Percentiles rank a stretch among this genome's conserved stretches.
Conservation (phyloP, 2,797 vertebrate species). For the Rhynchonycteris naso region DNA sequence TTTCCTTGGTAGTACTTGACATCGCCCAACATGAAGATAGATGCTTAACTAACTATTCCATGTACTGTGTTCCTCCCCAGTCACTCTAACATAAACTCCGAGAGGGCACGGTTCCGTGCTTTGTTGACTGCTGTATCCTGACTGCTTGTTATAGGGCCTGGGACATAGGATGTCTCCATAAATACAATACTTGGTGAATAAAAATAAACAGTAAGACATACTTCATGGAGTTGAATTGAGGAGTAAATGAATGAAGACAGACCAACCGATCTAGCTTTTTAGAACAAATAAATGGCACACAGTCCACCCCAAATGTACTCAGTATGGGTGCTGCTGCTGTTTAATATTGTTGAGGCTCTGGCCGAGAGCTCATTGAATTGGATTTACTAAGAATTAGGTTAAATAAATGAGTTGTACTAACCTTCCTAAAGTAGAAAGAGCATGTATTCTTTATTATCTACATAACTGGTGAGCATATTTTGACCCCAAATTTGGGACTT, state of each 20-base stretch:
- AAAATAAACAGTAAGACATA: background rate
- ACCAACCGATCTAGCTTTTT: background rate
- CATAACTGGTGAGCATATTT: background rate
- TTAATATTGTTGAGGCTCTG: background rate
- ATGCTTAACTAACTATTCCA: too few relatives aligned
- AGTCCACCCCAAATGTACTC: background rate
- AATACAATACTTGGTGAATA: background rate
- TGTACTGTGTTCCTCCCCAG: background rate
- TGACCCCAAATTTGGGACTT: background rate
- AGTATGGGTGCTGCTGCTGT: background rate
- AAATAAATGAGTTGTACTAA: background rate
- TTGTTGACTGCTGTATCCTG: background rate
- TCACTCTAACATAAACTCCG: background rate
- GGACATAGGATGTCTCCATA: background rate
- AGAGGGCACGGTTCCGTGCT: background rate
- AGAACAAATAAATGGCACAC: background rate
- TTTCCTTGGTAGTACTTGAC: background rate
- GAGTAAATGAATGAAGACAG: background rate
- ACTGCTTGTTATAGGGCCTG: background rate
- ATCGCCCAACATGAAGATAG: background rate
- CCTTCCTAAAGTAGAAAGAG: background rate
- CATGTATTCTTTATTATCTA: background rate
- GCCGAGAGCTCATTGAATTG: background rate
- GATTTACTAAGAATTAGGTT: background rate
- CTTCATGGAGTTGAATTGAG: background rate